Evolutionary conservation across 1,140 invertebrate species (phyloP), one percentile per base, ranked within the genome.

Genomic region (Archivesica marissinica): DNA sequence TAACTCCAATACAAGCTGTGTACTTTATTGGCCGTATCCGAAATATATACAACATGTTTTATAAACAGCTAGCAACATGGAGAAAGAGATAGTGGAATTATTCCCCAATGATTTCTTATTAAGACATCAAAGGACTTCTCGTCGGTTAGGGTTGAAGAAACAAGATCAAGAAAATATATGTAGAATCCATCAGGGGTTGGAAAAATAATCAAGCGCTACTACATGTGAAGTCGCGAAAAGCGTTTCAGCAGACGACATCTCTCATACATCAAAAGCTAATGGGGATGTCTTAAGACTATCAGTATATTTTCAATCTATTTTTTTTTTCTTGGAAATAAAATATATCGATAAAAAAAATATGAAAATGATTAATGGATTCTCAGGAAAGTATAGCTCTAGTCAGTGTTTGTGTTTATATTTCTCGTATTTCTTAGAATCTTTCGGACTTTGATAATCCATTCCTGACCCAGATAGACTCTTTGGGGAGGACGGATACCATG

Each of bases 81-180:
- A 25, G 30, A 59, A 76, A 59, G 35, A 33, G 41, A 72, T 72
- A 72, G 41, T 13, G 15, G 68, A 72, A 72, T 72, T 72, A 44
- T 50, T 72, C 54, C 74, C 74, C 17, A 76, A 56, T 76, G 47
- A 13, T 33, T 76, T 59, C 50, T 28, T 56, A 76, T 76, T 76
- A 59, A 76, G 74, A 76, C 76, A 64, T 79, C 76, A 79, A 81
- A 81, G 59, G 44, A 47, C 28, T 35, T 39, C 39, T 81, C 59
- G 41, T 50, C 33, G 41, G 78, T 64, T 70, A 44, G 30, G 78
- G 78, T 68, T 81, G 78, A 81, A 81, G 64, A 81, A 81, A 81
- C 68, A 81, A 81, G 78, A 81, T 81, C 78, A 81, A 70, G 66
- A 68, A 81, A 81, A 68, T 70, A 70, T 70, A 81, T 81, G 78